phyloP scores from a whole-genome alignment of 2,888 invertebrate species.

The Galeruca laticollis region DNA sequence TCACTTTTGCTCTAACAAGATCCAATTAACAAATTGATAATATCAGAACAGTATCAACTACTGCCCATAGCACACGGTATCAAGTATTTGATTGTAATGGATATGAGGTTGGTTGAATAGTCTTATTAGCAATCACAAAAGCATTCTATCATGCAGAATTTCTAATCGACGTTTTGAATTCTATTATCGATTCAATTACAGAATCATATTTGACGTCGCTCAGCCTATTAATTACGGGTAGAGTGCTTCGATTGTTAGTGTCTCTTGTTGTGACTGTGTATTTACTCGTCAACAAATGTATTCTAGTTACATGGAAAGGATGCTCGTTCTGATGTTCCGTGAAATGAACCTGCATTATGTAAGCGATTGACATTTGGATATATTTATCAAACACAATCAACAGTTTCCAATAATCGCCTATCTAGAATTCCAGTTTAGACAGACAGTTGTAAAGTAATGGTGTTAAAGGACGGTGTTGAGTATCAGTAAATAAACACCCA shows the following conservation, averaged over 20 bases:
- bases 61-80: not conserved
- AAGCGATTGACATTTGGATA: not conserved
- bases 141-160: slow-evolving; percentile 13
- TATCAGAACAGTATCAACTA: not conserved
- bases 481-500: no score
- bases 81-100: not conserved
- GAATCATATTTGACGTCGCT: slow-evolving; percentile 21
- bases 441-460: no score
- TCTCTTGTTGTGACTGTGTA: slow-evolving; percentile 8
- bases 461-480: no score
- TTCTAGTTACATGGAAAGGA: not conserved
- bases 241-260: slow-evolving; percentile 14
- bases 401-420: no score
- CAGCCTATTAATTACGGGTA: slow-evolving; percentile 12
- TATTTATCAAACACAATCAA: not conserved
- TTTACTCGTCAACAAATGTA: not conserved
- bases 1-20: no score
- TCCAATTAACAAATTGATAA: not conserved
- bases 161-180: slow-evolving; percentile 14
- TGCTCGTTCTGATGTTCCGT: not conserved
- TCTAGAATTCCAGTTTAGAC: not conserved
- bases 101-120: slow-evolving; percentile 7
- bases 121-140: slow-evolving; percentile 9
- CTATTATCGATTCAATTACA: slow-evolving; percentile 18
- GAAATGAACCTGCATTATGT: not conserved